Evolutionary conservation across 2,113 vertebrate species (phyloP), one percentile per base, ranked within the genome.

Genomic region (Mirza zaza): DNA sequence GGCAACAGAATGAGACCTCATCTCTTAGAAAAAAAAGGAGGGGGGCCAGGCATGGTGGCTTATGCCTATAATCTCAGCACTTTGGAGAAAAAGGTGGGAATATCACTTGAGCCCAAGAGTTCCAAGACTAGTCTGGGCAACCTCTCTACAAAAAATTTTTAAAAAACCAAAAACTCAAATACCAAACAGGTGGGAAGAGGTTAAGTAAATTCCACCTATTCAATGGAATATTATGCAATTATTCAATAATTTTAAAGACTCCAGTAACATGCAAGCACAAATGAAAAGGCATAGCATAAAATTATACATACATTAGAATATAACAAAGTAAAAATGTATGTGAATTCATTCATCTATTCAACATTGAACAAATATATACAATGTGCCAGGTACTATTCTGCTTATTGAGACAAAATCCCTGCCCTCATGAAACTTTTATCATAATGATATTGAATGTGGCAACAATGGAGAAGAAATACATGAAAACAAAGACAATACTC

Each of bases 381-480:
- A 91, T 6, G 23, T 48, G 25, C 23, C 57, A 88, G n/a, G 32
- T 5, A 88, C 21, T 36, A 21, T 85, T 90, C 68, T 48, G 25
- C 68, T 42, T 91, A 95, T 3, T 84, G 13, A 93, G 55, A 96
- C 29, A 91, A 88, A 90, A 93, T 42, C 27, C 18, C n/a, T 83
- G 8, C 17, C 52, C 59, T 87, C 42, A 59, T 27, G 52, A 92
- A 92, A 42, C 11, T 77, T 76, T 25, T 68, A 91, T 45, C 29
- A 10, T 84, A 83, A 34, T 18, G 3, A 27, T 45, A 75, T 2
- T 86, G 21, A 14, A 96, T 70, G 77, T n/a, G 39, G 6, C 20
- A 86, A 94, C 76, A 97, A 42, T 27, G 79, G 8, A 84, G 95
- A 96, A 15, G 36, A 96, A 85, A 81, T 67, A 94, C 1, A 81